phyloP scores from a whole-genome alignment of 2,888 invertebrate species.

The Hirtodrosophila cameraria region DNA sequence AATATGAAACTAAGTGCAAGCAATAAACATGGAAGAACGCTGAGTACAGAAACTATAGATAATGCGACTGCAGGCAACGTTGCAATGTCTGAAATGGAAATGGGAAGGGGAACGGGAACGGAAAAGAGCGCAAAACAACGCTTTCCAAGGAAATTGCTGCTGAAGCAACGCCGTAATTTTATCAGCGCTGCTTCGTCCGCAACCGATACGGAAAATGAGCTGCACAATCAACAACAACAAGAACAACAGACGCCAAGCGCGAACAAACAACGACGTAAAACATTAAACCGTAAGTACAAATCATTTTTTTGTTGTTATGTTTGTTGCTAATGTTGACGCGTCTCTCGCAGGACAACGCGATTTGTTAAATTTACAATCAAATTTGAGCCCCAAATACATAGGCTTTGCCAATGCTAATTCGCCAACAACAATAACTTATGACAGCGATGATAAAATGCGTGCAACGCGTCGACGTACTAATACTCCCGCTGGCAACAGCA shows the following conservation, averaged over 20 bases:
- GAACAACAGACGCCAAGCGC: conserved; percentile 5
- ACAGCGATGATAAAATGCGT: conserved; percentile 59
- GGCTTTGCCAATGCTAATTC: conserved; percentile 70
- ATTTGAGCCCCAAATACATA: conserved; percentile 82
- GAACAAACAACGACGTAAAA: conserved; percentile 17
- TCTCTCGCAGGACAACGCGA: conserved; percentile 68
- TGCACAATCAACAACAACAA: background rate
- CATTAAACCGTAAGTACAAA: conserved; percentile 32
- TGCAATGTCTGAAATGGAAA: conserved; percentile 5
- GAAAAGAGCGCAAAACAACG: conserved; percentile 12
- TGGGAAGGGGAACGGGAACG: background rate
- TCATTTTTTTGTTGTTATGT: background rate
- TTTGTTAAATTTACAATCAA: conserved; percentile 78
- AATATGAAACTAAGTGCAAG: conserved; percentile 54
- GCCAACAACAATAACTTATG: conserved; percentile 44
- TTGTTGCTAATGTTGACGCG: conserved; percentile 2
- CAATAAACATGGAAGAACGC: conserved; percentile 24
- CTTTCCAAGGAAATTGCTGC: conserved; percentile 13
- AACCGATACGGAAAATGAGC: conserved; percentile 42
- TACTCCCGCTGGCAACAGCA: no score
- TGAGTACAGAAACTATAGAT: conserved; percentile 7
- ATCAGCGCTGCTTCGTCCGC: conserved; percentile 27
- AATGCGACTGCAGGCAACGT: conserved; percentile 32
- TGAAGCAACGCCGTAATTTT: conserved; percentile 12
- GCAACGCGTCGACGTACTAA: conserved; percentile 60